A percentile compares a stretch with the other conserved stretches of the same genome.
phyloP scores from a whole-genome alignment of 2,888 invertebrate species.

The Lasioglossum figueresi region DNA sequence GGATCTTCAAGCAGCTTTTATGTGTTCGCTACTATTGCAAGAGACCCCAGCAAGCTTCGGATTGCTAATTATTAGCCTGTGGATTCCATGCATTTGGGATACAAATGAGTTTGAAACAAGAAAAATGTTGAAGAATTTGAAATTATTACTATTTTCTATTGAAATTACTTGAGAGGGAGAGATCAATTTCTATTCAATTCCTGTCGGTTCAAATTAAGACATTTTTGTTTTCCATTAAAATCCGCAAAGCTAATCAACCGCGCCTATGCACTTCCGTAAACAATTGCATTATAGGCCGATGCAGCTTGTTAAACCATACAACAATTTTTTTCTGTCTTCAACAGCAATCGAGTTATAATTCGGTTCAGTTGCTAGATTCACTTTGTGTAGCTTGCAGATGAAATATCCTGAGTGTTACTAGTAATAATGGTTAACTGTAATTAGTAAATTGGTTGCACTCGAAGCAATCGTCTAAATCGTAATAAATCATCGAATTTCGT shows the following conservation, averaged over 20 bases:
- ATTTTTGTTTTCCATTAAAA: background rate
- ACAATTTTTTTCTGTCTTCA: background rate
- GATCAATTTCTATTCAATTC: background rate
- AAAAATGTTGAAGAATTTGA: background rate
- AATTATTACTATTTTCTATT: background rate
- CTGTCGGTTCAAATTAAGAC: background rate
- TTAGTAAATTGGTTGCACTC: background rate
- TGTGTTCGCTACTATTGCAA: background rate
- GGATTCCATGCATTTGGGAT: background rate
- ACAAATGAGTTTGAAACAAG: background rate
- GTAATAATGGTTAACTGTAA: background rate
- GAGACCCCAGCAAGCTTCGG: background rate
- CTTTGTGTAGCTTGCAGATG: background rate
- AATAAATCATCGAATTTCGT: background rate
- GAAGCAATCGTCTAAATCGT: background rate
- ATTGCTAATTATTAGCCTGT: background rate
- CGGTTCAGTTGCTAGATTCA: background rate
- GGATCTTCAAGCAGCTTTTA: background rate
- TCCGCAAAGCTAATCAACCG: background rate
- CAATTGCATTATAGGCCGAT: background rate
- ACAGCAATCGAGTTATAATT: background rate
- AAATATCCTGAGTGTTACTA: background rate
- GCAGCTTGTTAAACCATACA: background rate
- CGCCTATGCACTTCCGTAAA: background rate
- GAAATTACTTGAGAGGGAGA: background rate